Percentiles rank a stretch among this genome's conserved stretches.
phyloP scores from a whole-genome alignment of 2,113 vertebrate species.

The Lanius ludovicianus region DNA sequence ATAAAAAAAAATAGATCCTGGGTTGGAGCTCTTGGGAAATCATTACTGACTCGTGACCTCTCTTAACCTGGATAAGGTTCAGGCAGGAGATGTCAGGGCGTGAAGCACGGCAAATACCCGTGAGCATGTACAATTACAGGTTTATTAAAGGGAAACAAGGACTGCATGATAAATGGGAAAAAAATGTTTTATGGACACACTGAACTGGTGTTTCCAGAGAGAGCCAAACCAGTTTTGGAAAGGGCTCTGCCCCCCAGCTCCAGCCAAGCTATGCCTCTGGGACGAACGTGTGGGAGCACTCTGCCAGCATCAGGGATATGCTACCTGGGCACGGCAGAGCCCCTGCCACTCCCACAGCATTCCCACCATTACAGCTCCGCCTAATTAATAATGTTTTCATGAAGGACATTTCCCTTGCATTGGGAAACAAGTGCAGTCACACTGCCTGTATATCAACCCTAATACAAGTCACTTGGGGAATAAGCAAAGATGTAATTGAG shows the following conservation, averaged over 20 bases:
- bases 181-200: fast-evolving
- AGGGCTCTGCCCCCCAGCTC: neutral
- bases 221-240: fast-evolving
- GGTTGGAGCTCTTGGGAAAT: slow-evolving; percentile 33
- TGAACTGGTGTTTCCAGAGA: fast-evolving
- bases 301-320: too few relatives aligned
- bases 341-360: neutral
- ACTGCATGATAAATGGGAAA: neutral
- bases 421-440: slow-evolving; percentile 18
- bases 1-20: neutral
- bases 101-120: neutral
- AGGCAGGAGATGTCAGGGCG: slow-evolving; percentile 15
- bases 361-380: neutral
- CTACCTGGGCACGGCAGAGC: neutral
- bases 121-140: slow-evolving; percentile 46
- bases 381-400: slow-evolving; percentile 4
- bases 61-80: slow-evolving; percentile 24
- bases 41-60: slow-evolving; percentile 22
- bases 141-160: slow-evolving; percentile 54
- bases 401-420: slow-evolving; percentile 39
- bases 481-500: neutral
- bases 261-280: fast-evolving
- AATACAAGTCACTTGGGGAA: slow-evolving; percentile 11
- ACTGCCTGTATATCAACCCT: neutral
- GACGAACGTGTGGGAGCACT: fast-evolving